Conservation (phyloP, 1,140 invertebrate species). For the Limonius californicus region DNA sequence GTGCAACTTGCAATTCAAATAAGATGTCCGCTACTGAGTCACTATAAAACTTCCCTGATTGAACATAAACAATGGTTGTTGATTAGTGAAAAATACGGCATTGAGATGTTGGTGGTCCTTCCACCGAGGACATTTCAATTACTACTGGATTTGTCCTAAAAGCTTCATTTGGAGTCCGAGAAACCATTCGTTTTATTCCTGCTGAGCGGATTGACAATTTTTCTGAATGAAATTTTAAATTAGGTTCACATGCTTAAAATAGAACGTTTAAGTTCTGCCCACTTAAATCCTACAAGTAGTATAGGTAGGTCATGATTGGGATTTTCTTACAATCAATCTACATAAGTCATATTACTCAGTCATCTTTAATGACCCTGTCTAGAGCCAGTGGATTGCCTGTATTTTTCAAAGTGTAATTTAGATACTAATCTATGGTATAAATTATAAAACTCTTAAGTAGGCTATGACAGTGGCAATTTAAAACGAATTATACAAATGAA, state of each 20-base stretch:
- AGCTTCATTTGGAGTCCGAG: background rate
- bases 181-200: too few species aligned
- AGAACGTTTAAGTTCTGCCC: too few species aligned
- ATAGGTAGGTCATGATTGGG: too few species aligned
- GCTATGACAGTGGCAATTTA: slow-evolving; percentile 1
- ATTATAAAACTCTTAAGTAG: background rate
- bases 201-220: too few species aligned
- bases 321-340: too few species aligned
- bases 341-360: too few species aligned
- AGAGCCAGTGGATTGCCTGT: background rate
- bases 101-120: slow-evolving; percentile 20
- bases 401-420: background rate
- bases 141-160: slow-evolving; percentile 1
- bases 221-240: too few species aligned
- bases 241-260: too few species aligned
- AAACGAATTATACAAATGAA: background rate
- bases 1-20: slow-evolving; percentile 16
- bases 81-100: slow-evolving; percentile 20
- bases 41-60: slow-evolving; percentile 21
- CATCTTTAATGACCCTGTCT: background rate
- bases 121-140: slow-evolving; percentile 14
- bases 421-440: background rate
- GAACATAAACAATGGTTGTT: slow-evolving; percentile 24
- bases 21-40: slow-evolving; percentile 15
- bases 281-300: too few species aligned